Conservation (phyloP, 2,888 invertebrate genomes). For the Schizotus pectinicornis region DNA sequence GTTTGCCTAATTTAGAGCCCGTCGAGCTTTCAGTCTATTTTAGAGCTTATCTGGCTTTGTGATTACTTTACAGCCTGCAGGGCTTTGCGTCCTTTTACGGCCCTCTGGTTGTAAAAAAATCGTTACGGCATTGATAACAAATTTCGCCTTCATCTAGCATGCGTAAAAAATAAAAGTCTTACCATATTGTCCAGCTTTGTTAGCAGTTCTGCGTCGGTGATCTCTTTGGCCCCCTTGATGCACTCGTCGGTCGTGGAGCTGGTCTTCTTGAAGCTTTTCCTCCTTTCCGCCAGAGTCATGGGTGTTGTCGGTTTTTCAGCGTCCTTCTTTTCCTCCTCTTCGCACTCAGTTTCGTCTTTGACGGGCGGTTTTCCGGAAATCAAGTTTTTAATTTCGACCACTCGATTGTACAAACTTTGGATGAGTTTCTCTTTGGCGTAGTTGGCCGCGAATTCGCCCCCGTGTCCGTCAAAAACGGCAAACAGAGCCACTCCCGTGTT, state of each 20-base stretch:
- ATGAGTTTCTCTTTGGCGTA: constrained; percentile 89
- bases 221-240: constrained; percentile 59
- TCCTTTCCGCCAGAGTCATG: constrained; percentile 59
- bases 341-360: constrained; percentile 54
- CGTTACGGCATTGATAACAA: no score
- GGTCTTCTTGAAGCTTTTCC: constrained; percentile 72
- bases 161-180: no score
- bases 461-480: constrained; percentile 95
- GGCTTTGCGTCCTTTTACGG: no score
- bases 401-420: constrained; percentile 78
- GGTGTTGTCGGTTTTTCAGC: constrained; percentile 54
- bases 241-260: constrained; percentile 63
- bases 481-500: constrained; percentile 86
- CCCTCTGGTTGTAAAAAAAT: no score
- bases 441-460: constrained; percentile 93
- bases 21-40: no score
- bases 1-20: no score
- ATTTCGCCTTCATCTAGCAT: no score
- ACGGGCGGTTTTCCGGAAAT: constrained; percentile 63
- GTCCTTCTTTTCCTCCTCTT: constrained; percentile 59
- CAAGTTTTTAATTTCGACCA: constrained; percentile 74
- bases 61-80: no score
- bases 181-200: constrained; percentile 68
- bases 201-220: constrained; percentile 72
- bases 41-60: no score